Base-by-base conservation (phyloP, 2,888 invertebrate genomes). In the Melinaea marsaeus region DNA sequence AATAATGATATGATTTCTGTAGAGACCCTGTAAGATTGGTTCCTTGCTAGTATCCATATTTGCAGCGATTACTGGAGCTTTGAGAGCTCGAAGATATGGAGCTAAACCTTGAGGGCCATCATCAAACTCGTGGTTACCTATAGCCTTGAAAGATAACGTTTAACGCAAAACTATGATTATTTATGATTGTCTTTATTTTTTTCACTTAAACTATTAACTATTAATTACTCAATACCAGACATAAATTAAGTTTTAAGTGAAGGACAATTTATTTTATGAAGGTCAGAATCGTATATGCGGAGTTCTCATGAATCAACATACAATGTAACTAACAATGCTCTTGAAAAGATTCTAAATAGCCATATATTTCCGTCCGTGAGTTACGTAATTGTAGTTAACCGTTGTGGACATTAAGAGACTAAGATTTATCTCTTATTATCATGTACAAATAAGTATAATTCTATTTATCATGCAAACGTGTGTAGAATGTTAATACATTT, bases 51-150 rank as follows among this genome's bases (percentile, higher is more conserved):
- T 91, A 74, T 96, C 94, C 78, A 97, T 94, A 75, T 97, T 97
- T 2, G 94, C 92, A 1, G 94, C 94, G 3, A 97, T 79, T 9
- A 95, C 92, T 0, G 95, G 95, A 0, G 95, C 93, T 2, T 92
- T 91, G 2, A 95, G 76, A 1, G 88, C 86, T 61, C 93, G 78
- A 1, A 97, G 79, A 79, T 95, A 96, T 0, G 95, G 95, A 0
- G 93, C 93, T 0, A 96, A 78, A 0, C 95, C 96, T 13, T 83
- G 91, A 0, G 96, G 90, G 0, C 93, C 94, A 67, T 95, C 92
- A 75, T 97, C 97, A 72, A 97, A 97, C 76, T 97, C 97, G 74
- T 97, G 97, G 79, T 97, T 97, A 0, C 97, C 97, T 7, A 97
- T 83, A 0, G 95, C 95, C 96, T 96, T 81, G 22, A 70, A 78